phyloP scores from a whole-genome alignment of 2,888 invertebrate species.

The Callyntrura guangdongensis region DNA sequence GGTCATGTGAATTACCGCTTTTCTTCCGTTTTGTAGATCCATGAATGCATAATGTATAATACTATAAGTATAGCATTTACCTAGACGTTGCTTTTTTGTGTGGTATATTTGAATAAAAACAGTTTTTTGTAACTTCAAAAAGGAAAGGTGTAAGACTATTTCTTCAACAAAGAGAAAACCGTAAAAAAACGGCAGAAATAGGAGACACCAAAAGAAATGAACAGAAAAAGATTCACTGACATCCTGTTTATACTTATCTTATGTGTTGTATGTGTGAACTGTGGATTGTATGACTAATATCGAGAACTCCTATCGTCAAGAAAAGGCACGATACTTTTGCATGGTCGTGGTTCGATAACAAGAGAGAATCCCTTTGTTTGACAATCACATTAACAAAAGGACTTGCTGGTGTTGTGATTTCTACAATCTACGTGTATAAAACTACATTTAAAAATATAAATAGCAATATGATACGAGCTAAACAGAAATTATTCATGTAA shows the following conservation, averaged over 20 bases:
- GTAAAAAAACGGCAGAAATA: slow-evolving; percentile 14
- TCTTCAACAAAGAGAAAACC: slow-evolving; percentile 34
- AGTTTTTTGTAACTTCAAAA: slow-evolving; percentile 33
- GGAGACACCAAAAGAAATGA: background rate
- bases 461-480: too few species aligned
- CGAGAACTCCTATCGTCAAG: too few species aligned
- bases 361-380: too few species aligned
- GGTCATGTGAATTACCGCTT: slow-evolving; percentile 62
- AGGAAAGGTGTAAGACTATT: slow-evolving; percentile 60
- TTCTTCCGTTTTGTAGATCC: slow-evolving; percentile 2
- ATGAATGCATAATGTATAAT: background rate
- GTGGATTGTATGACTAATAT: too few species aligned
- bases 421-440: too few species aligned
- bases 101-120: slow-evolving; percentile 27
- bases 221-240: slow-evolving; percentile 45
- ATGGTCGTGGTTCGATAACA: too few species aligned
- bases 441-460: too few species aligned
- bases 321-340: too few species aligned
- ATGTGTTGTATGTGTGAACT: too few species aligned
- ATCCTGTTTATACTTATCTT: slow-evolving; percentile 50
- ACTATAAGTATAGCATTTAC: background rate
- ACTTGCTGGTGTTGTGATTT: too few species aligned
- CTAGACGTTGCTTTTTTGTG: background rate
- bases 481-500: too few species aligned
- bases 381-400: too few species aligned